Evolutionary conservation across 2,888 invertebrate genomes (phyloP).

Genomic region (Hirtodrosophila cameraria): DNA sequence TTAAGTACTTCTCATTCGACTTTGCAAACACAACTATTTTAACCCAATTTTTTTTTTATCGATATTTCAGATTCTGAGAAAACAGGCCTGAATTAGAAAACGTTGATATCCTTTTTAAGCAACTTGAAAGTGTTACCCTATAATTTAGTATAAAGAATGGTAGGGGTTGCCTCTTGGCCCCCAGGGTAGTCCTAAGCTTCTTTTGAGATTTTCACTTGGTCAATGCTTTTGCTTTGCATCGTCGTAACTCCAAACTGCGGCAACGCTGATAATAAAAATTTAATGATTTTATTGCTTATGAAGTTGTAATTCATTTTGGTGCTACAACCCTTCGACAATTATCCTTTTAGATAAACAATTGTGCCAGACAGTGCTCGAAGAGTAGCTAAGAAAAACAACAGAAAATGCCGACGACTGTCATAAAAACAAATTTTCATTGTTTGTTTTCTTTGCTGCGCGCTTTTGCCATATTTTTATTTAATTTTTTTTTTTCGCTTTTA

Average conservation of each 20-base stretch:
- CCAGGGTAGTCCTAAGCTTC: conserved; percentile 20
- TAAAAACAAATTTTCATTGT: conserved; percentile 68
- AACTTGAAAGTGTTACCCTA: neutral
- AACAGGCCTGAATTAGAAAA: neutral
- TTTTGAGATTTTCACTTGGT: conserved; percentile 34
- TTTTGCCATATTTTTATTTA: conserved; percentile 59
- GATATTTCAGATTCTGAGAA: too few species aligned
- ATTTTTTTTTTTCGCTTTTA: conserved; percentile 30
- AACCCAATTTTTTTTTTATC: too few species aligned
- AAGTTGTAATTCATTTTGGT: conserved; percentile 75
- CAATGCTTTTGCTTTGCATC: neutral
- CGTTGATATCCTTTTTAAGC: neutral
- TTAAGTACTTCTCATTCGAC: too few species aligned
- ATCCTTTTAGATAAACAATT: conserved; percentile 76
- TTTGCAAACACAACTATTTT: too few species aligned
- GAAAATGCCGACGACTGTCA: conserved; percentile 40
- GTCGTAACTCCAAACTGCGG: conserved; percentile 27
- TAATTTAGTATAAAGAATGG: neutral
- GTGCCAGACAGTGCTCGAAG: conserved; percentile 39
- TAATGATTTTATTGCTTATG: conserved; percentile 78
- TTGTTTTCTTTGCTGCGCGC: conserved; percentile 72
- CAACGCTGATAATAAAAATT: conserved; percentile 67
- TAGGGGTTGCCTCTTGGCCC: neutral
- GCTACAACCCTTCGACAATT: conserved; percentile 73
- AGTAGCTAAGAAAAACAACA: conserved; percentile 53